Evolutionary conservation across 2,113 vertebrate genomes (phyloP), one percentile per base, ranked within the genome.

Genomic region (Mobula birostris): DNA sequence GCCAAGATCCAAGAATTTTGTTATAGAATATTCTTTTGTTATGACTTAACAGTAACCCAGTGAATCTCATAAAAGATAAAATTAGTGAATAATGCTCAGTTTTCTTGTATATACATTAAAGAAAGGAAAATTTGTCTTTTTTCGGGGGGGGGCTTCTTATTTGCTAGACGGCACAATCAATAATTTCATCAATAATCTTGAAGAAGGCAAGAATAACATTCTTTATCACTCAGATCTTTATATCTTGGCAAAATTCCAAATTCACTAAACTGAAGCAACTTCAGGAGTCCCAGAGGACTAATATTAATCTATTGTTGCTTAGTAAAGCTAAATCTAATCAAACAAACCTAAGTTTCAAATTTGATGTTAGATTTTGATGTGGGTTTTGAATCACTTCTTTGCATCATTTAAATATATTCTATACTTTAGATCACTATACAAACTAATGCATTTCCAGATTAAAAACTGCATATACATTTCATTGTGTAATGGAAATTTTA

Each of bases 161-260:
- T 90, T 14, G 87, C 61, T 90, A 32, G 87, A 12, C 63, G 19
- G n/a, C 66, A 68, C 32, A 90, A 66, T 66, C 32, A 90, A 66
- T 66, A 90, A 58, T 90, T 32, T 61, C 63, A 66, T 90, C 87
- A 90, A 90, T 90, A 90, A 90, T 68, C 58, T 19, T 88, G 58
- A 88, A 88, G 85, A 63, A 63, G 56, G 58, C 61, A 88, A 88
- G 48, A 88, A 66, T 2, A 88, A 24, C 58, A 63, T 63, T 27
- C 15, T 90, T 63, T 90, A 66, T 90, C 87, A 90, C 66, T 15
- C 61, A 90, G 87, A 90, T 90, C 63, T 66, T 90, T 66, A 66
- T 68, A 90, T 90, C 87, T 66, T 90, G 87, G 87, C 87, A 90
- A 58, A 66, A 7, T 90, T 90, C 61, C 87, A 14, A 90, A 63